A percentile compares a stretch with the other conserved stretches of the same genome.
Conservation (phyloP, 2,113 vertebrate species). For the Lophotis ruficrista region DNA sequence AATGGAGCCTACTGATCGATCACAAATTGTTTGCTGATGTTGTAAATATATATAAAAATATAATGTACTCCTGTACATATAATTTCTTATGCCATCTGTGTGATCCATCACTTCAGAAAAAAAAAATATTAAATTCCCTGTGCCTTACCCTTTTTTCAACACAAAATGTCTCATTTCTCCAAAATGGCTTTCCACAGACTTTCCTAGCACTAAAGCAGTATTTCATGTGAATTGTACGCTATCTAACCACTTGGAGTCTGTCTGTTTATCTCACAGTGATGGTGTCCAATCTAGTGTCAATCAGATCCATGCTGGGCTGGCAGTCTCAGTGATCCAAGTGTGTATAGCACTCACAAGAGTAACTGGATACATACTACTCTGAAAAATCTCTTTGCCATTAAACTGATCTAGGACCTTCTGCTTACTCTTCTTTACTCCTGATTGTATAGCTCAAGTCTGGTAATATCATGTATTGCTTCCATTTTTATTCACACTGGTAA, state of each 20-base stretch:
- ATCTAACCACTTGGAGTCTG: background rate
- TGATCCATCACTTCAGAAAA: background rate
- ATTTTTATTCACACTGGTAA: background rate
- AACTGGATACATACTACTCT: background rate
- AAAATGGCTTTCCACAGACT: background rate
- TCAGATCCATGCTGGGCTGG: background rate
- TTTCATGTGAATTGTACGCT: background rate
- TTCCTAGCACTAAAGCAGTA: background rate
- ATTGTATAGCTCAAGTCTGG: background rate
- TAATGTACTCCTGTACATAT: background rate
- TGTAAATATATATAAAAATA: background rate
- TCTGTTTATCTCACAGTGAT: background rate
- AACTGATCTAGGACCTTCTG: background rate
- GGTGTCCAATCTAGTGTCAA: fast-evolving
- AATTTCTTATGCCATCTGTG: background rate
- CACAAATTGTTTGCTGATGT: background rate
- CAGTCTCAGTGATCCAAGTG: background rate
- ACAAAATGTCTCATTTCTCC: background rate
- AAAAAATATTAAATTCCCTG: background rate
- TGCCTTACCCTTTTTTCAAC: background rate
- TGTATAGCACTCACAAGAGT: background rate
- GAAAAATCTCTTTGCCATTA: background rate
- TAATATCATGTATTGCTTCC: background rate
- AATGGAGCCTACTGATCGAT: background rate
- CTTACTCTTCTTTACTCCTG: background rate